Evolutionary conservation across 1,140 invertebrate genomes (phyloP), one percentile per base, ranked within the genome.

Genomic region (Eriocheir sinensis): DNA sequence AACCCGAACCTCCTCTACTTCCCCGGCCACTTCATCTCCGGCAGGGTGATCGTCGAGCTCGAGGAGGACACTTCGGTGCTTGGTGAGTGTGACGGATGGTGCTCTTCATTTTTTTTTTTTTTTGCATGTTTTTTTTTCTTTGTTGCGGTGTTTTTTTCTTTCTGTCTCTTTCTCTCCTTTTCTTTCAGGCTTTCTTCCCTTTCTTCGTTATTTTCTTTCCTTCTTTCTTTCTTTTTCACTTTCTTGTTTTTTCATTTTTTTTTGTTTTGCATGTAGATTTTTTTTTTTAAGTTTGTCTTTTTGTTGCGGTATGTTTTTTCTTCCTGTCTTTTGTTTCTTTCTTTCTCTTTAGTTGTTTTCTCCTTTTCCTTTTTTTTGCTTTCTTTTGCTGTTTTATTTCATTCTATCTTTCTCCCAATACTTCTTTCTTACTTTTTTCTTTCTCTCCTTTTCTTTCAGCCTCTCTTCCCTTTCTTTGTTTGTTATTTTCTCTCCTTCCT

Each of bases 1-100:
- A 99, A 99, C 96, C 98, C 98, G 48, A 99, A 98, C 96, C 97
- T 99, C 44, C 97, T 99, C 60, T 99, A 99, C 96, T 99, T 99
- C 96, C 98, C 99, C 81, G 98, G 99, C 98, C 97, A 99, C 96
- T 99, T 99, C 96, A 97, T 99, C 91, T 98, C 98, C 79, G 99
- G 99, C 41, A 97, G 98, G 96, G 99, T 99, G 32, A 97, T 99
- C 32, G 98, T 99, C 95, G 98, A 99, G 96, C 97, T 99, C 83
- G 98, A 99, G 96, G 98, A 99, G 97, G 98, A 99, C 96, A 99
- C 98, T 93, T 98, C 98, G 81, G 98, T 98, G n/a, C 96, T 98
- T 95, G 98, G 98, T 98, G 97, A 97, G 97, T 98, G 96, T 36
- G 79, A 93, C 15, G 38, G 32, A 21, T 48, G 34, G 41, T 36